Evolutionary conservation across 2,113 vertebrate genomes (phyloP).

Genomic region (Amphilophus citrinellus): DNA sequence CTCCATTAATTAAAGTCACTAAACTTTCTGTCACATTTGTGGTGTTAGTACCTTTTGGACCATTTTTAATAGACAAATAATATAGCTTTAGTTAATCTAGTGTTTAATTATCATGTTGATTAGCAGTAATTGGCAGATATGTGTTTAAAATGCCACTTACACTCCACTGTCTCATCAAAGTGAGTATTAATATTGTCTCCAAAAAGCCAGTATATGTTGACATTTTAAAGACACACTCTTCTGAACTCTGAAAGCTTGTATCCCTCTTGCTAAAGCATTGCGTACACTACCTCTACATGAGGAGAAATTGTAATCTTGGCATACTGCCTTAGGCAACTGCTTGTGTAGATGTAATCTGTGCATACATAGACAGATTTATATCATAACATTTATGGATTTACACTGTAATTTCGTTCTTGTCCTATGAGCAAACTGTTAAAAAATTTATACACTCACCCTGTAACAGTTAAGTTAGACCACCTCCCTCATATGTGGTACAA

Average conservation of each 20-base stretch:
- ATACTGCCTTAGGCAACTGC: neutral
- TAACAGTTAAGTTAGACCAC: neutral
- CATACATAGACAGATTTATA: neutral
- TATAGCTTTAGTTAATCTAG: too few species aligned
- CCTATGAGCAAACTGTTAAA: neutral
- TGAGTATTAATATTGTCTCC: too few species aligned
- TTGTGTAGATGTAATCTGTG: conserved; percentile 1
- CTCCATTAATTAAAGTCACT: too few species aligned
- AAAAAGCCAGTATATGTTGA: too few species aligned
- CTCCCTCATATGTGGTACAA: neutral
- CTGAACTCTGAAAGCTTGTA: neutral
- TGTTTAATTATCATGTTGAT: too few species aligned
- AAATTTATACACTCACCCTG: neutral
- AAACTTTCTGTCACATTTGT: too few species aligned
- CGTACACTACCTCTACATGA: neutral
- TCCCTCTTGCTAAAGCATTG: neutral
- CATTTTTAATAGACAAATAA: too few species aligned
- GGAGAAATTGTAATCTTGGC: neutral
- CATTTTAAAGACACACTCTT: neutral
- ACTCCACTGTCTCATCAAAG: too few species aligned
- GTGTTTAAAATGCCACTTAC: too few species aligned
- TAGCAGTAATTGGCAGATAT: too few species aligned
- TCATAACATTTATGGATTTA: conserved; percentile 2
- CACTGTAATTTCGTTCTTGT: neutral
- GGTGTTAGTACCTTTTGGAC: too few species aligned